Percentiles rank a stretch among this genome's conserved stretches.
These are phyloP conservation scores for Setophaga coronata DNA, from an alignment of 2,113 vertebrate species.

Conservation along the genomic window DNA sequence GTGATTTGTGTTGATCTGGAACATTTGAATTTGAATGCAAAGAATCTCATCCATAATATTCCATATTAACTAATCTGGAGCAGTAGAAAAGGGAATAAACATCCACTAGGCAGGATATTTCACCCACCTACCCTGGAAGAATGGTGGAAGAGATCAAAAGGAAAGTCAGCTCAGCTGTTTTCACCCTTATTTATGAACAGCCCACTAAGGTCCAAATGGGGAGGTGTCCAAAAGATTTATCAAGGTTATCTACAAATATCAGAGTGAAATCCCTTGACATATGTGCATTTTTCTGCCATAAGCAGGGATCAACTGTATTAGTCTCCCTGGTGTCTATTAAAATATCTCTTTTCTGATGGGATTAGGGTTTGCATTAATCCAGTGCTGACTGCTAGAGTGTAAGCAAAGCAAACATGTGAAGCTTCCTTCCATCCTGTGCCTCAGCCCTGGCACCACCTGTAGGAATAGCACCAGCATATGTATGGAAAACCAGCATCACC, in stretches of 20 bases:
- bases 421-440: neutral
- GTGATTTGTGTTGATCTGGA: neutral
- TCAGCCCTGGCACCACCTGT: neutral
- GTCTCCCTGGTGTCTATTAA: neutral
- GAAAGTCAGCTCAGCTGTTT: neutral
- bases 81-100: neutral
- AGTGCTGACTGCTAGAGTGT: neutral
- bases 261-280: neutral
- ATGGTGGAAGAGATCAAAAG: neutral
- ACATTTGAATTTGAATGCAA: neutral
- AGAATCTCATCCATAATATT: neutral
- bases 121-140: neutral
- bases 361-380: neutral
- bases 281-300: neutral
- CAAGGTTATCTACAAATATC: neutral
- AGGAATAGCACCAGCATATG: neutral
- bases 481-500: neutral
- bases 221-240: neutral
- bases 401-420: neutral
- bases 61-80: neutral
- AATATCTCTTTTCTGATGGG: neutral
- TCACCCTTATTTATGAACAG: neutral
- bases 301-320: neutral
- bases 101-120: neutral
- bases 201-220: neutral